Conservation (phyloP, 2,888 invertebrate genomes). For the Azorinus chamasolen region DNA sequence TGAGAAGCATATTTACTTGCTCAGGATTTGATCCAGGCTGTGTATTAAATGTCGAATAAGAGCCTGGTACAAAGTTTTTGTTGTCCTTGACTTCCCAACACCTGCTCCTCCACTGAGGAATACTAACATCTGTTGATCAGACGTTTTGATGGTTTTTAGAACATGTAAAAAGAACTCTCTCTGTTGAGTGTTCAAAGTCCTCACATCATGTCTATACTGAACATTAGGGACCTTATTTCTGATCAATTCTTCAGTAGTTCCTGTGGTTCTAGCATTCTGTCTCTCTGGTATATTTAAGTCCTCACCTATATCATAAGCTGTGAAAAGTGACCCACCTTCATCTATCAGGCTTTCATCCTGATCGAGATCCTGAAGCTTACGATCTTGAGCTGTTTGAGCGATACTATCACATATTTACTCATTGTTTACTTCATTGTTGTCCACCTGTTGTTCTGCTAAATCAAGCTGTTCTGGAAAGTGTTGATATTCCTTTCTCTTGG, state of each 20-base stretch:
- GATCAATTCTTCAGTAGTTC: neutral
- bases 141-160: neutral
- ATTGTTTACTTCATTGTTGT: neutral
- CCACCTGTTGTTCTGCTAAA: neutral
- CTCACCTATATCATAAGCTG: neutral
- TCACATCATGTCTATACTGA: neutral
- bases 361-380: neutral
- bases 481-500: constrained; percentile 8
- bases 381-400: neutral
- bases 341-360: neutral
- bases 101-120: constrained; percentile 70
- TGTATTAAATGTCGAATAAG: constrained; percentile 2
- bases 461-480: neutral
- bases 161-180: constrained; percentile 6
- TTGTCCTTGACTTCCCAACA: constrained; percentile 58
- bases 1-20: constrained; percentile 4
- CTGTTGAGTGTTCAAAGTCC: neutral
- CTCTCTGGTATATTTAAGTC: constrained; percentile 3
- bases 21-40: constrained; percentile 10
- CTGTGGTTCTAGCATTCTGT: no score
- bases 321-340: neutral
- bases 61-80: constrained; percentile 19
- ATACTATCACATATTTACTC: constrained; percentile 2
- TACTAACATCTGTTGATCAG: neutral
- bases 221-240: constrained; percentile 2